These are phyloP conservation scores for Oppia nitens DNA, from an alignment of 1,140 invertebrate species.

Conservation along the genomic window DNA sequence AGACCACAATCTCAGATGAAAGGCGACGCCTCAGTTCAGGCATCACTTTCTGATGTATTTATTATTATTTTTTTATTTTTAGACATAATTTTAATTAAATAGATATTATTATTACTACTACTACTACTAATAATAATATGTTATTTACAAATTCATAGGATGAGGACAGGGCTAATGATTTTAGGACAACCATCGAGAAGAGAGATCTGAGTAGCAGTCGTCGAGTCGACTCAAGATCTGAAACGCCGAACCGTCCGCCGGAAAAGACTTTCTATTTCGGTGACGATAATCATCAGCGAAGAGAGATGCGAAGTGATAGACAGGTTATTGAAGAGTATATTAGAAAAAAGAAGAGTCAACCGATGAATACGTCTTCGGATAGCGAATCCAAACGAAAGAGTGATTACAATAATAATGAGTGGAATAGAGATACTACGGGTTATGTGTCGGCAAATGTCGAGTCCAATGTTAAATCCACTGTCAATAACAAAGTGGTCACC, in stretches of 20 bases:
- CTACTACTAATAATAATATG: too few relatives aligned
- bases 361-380: not conserved
- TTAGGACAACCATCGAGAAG: not conserved
- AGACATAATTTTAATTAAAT: too few relatives aligned
- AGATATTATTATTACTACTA: too few relatives aligned
- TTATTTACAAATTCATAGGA: not conserved
- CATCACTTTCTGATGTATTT: conserved; percentile 13
- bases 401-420: not conserved
- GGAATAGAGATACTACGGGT: not conserved
- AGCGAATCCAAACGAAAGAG: not conserved
- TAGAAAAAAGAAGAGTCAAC: not conserved
- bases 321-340: not conserved
- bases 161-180: not conserved
- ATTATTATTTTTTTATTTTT: too few relatives aligned
- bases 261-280: not conserved
- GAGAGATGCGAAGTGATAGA: not conserved
- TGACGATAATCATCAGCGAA: conserved; percentile 2
- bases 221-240: not conserved
- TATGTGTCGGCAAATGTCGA: not conserved
- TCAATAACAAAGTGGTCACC: conserved; percentile 2
- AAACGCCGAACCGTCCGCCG: not conserved
- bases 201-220: not conserved
- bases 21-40: conserved; percentile 18
- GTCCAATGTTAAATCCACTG: not conserved
- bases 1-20: not conserved